phyloP scores from a whole-genome alignment of 1,140 invertebrate species.

The Muscidifurax raptorellus region DNA sequence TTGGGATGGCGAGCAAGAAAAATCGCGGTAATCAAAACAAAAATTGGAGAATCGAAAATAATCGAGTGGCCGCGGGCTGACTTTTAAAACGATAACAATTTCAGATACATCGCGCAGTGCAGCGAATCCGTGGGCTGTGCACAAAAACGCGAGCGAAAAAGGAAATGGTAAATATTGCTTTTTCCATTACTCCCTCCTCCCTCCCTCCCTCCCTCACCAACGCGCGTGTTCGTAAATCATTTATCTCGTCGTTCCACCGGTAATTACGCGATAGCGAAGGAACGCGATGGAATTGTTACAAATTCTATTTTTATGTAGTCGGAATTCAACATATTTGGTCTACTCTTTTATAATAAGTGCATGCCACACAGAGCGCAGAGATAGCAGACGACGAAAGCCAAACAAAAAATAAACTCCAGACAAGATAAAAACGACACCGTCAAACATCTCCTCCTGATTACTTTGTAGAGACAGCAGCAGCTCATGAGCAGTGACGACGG shows the following conservation, averaged over 20 bases:
- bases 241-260: conserved; percentile 5
- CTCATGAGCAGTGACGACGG: not conserved
- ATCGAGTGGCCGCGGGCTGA: not conserved
- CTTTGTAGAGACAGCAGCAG: not conserved
- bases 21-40: conserved; percentile 25
- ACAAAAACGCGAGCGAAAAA: conserved; percentile 18
- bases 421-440: not conserved
- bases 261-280: not conserved
- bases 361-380: not conserved
- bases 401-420: not conserved
- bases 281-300: not conserved
- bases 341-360: not conserved
- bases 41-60: conserved; percentile 43
- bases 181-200: conserved; percentile 35
- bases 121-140: not conserved
- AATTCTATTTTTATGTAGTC: not conserved
- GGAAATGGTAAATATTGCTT: conserved; percentile 49
- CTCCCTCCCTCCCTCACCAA: not conserved
- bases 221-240: conserved; percentile 30
- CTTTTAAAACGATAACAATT: conserved; percentile 44
- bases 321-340: not conserved
- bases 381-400: not conserved
- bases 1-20: not conserved
- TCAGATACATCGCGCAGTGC: not conserved
- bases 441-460: not conserved